Conservation (phyloP, 1,140 invertebrate species). For the Colletes latitarsis region DNA sequence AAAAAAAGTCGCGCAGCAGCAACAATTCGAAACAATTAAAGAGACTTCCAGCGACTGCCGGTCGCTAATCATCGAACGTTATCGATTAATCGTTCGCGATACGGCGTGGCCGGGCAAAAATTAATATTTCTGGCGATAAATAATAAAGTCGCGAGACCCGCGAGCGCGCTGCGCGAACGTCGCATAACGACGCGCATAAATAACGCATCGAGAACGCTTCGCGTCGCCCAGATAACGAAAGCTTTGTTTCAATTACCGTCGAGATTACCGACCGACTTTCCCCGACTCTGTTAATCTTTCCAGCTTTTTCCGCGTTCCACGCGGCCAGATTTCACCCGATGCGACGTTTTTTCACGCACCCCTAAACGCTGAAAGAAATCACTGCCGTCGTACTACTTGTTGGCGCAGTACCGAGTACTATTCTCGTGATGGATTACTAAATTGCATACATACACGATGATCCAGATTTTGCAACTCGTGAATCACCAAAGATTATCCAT, state of each 20-base stretch:
- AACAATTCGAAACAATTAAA: not conserved
- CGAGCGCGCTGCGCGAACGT: constrained; percentile 17
- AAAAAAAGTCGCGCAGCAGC: not conserved
- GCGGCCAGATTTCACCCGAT: not conserved
- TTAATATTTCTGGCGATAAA: constrained; percentile 44
- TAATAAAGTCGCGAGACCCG: constrained; percentile 30
- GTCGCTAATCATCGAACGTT: constrained; percentile 23
- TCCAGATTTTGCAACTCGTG: too few species aligned
- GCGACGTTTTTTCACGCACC: not conserved
- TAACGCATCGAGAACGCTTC: constrained; percentile 39
- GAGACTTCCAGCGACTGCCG: not conserved
- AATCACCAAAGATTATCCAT: too few species aligned
- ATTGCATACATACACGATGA: too few species aligned
- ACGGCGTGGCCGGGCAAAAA: constrained; percentile 18
- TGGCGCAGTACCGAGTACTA: not conserved
- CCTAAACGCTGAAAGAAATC: not conserved
- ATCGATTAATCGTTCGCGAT: constrained; percentile 36
- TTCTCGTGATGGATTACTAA: not conserved
- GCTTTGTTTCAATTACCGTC: constrained; percentile 44
- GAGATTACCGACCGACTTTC: constrained; percentile 32
- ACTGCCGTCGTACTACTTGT: not conserved
- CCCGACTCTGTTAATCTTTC: constrained; percentile 15
- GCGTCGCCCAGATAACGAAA: constrained; percentile 41
- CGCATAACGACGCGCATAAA: constrained; percentile 33
- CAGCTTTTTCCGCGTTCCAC: constrained; percentile 1